A percentile compares a stretch with the other conserved stretches of the same genome.
phyloP scores from a whole-genome alignment of 2,888 invertebrate genomes.

The Drosophila recens region DNA sequence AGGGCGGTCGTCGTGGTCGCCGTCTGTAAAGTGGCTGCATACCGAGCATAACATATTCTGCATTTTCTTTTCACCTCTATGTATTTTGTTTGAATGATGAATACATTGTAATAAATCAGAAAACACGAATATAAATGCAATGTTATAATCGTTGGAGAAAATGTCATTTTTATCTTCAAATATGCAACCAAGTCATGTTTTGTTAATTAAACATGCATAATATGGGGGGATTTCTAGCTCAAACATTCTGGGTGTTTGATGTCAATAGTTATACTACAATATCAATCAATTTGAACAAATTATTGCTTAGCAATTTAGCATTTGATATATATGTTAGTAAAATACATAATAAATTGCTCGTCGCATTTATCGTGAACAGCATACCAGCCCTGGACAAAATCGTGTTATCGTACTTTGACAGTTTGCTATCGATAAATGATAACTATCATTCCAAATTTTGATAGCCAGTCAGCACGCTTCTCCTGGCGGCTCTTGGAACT shows the following conservation, averaged over 20 bases:
- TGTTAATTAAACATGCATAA: background rate
- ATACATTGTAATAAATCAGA: constrained; percentile 35
- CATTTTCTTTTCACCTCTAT: constrained; percentile 33
- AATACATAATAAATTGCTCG: background rate
- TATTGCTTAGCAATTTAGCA: background rate
- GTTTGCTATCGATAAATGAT: background rate
- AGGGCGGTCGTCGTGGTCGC: constrained; percentile 99
- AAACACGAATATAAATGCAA: constrained; percentile 16
- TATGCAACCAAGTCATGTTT: background rate
- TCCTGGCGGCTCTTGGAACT: background rate
- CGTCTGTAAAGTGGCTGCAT: constrained; percentile 91
- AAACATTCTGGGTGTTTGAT: background rate
- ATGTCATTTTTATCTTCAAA: background rate
- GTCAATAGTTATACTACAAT: background rate
- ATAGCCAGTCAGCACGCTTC: background rate
- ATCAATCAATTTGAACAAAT: background rate
- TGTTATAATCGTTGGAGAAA: background rate
- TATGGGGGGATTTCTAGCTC: background rate
- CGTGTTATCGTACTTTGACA: background rate
- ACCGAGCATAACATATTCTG: constrained; percentile 12
- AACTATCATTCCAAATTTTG: background rate
- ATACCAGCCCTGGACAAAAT: background rate
- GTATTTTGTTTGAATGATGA: constrained; percentile 33
- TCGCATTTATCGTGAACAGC: background rate
- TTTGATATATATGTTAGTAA: background rate